Base-by-base conservation (phyloP, 2,113 vertebrate species). In the Irena cyanogastra region DNA sequence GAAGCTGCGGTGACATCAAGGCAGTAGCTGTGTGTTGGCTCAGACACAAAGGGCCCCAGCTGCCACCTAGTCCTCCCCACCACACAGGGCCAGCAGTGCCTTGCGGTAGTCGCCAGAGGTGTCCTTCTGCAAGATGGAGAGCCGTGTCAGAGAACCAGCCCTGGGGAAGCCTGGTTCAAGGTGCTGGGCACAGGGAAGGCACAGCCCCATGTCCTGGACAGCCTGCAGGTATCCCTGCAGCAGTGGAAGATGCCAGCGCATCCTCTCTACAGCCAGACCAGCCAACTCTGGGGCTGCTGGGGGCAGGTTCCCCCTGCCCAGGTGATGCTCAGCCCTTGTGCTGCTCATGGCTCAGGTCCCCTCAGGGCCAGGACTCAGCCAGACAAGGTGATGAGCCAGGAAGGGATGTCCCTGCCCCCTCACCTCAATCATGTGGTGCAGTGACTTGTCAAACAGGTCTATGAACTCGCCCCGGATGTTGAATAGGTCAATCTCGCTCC, bases 101-200 rank as follows among this genome's bases (percentile, higher is more conserved):
- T 99, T 99, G 95, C 98, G 81, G 97, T 99, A 99, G 97, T 99
- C 98, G 22, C 99, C 99, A 0, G 99, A 99, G n/a, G 99, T 99
- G 95, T 99, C 99, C 27, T 99, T 98, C 99, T 99, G 97, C 57
- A 93, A 91, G 90, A 84, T 82, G 74, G 86, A 97, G 71, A 94
- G 56, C 52, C 31, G 1, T 3, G 79, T 56, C 61, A 87, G 81
- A 83, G 45, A 82, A 7, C 24, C 24, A 22, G 69, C 44, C 69
- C 47, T 8, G 1, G 50, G 12, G 22, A 84, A 65, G 37, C 31
- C 54, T 68, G 42, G 33, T 6, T 79, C 31, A 33, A 65, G 63
- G 72, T 3, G 14, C 41, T 56, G 84, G 49, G 35, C 44, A 23
- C 0, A 3, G 50, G 18, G 23, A 76, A 78, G 16, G 41, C 10